Conservation (phyloP, 2,113 vertebrate genomes). For the Notarius lentiginosus region DNA sequence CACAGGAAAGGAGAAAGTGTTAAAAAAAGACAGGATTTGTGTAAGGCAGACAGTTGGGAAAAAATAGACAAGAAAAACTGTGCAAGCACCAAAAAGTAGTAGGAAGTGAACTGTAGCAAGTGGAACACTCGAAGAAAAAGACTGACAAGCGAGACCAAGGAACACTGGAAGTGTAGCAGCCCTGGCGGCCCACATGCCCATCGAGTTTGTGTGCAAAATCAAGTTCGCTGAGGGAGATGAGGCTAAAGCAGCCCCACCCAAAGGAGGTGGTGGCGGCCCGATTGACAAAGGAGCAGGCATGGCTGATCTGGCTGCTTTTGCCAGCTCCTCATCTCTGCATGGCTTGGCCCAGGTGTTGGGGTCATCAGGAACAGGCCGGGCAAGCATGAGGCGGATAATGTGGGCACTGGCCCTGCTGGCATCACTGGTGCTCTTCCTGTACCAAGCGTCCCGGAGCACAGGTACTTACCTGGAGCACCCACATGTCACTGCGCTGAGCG, state of each 20-base stretch:
- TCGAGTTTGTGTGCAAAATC: constrained; percentile 99
- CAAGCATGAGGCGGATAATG: constrained; percentile 87
- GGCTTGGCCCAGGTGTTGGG: constrained; percentile 90
- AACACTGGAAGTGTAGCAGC: constrained; percentile 52
- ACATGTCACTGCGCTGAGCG: constrained; percentile 86
- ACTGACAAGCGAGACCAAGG: not conserved
- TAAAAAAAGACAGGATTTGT: constrained; percentile 16
- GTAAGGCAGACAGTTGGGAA: not conserved
- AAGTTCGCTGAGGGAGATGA: constrained; percentile 96
- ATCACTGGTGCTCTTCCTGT: constrained; percentile 88
- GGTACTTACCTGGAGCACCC: constrained; percentile 93
- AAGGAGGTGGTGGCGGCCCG: constrained; percentile 90
- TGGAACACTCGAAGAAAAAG: not conserved
- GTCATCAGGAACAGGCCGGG: constrained; percentile 73
- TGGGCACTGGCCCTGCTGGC: constrained; percentile 90
- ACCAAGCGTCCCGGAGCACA: constrained; percentile 88
- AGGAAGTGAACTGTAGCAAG: not conserved
- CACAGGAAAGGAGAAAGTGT: constrained; percentile 26
- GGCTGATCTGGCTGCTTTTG: constrained; percentile 83
- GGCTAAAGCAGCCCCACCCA: constrained; percentile 86
- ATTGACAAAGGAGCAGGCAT: constrained; percentile 77
- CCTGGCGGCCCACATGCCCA: constrained; percentile 90
- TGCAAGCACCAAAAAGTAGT: not conserved
- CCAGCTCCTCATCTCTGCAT: constrained; percentile 92
- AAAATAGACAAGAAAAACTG: not conserved